Evolutionary conservation across 2,797 vertebrate genomes (phyloP).

Genomic region (Sebastes vulpes): DNA sequence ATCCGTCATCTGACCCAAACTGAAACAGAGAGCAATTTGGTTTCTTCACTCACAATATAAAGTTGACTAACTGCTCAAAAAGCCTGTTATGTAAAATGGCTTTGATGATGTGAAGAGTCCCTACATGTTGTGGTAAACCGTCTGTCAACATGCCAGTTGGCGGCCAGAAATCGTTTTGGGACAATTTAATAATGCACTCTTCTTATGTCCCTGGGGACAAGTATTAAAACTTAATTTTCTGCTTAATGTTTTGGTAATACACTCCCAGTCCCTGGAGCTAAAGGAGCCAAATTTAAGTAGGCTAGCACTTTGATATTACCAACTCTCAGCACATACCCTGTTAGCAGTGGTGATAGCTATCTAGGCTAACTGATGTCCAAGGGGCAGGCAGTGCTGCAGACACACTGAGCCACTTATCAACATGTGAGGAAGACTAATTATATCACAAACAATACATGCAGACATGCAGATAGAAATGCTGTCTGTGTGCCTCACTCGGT

Average conservation of each 20-base stretch:
- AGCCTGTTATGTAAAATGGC: constrained; percentile 61
- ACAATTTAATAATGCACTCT: constrained; percentile 54
- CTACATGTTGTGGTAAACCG: constrained; percentile 9
- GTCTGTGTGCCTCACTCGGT: background rate
- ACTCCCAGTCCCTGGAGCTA: constrained; percentile 55
- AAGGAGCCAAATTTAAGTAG: constrained; percentile 38
- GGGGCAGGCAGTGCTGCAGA: constrained; percentile 12
- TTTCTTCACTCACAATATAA: background rate
- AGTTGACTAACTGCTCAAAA: constrained; percentile 24
- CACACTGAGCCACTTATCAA: constrained; percentile 17
- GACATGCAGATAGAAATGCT: background rate
- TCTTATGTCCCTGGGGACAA: constrained; percentile 16
- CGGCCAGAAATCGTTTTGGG: constrained; percentile 14
- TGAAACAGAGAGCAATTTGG: background rate
- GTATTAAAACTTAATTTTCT: constrained; percentile 66
- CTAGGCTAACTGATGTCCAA: constrained; percentile 35
- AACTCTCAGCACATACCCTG: constrained; percentile 15
- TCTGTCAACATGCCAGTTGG: constrained; percentile 28
- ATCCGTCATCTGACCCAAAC: constrained; percentile 28
- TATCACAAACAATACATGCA: background rate
- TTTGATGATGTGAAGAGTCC: constrained; percentile 24
- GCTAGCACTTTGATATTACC: constrained; percentile 47
- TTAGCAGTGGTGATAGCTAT: constrained; percentile 9
- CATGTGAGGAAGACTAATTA: background rate
- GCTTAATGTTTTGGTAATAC: constrained; percentile 66